Base-by-base conservation (phyloP, 2,797 vertebrate genomes). In the Hapalemur alaotrensis region DNA sequence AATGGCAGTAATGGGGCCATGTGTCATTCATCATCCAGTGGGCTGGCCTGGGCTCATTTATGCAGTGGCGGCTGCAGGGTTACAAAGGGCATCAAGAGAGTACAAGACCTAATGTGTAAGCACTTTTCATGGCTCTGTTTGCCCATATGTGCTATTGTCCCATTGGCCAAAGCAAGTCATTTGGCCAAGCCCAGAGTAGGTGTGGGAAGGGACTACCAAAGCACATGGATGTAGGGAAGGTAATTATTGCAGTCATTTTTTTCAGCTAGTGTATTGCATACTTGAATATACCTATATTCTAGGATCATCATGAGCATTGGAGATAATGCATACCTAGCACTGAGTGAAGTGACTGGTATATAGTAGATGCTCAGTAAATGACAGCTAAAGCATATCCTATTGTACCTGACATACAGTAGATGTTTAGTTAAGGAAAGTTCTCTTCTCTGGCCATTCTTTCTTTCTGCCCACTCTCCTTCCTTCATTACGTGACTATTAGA, bases 401-500 rank as follows among this genome's bases (percentile, higher is more conserved):
- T 84, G 14, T 94, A 35, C 28, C 22, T 78, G 23, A 91, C 30
- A 59, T 78, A 59, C 4, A 75, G 22, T 69, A 81, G 17, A n/a
- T 63, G 25, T 38, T 59, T 81, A 65, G 20, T 78, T 85, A 85
- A 89, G 63, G 20, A 87, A 81, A 73, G 2, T 79, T 95, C 38
- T 91, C 65, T 86, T 67, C 17, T 91, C 23, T 76, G 78, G 57
- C n/a, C 41, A 32, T 83, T 28, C 57, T 87, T 95, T 97, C 32
- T 96, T 95, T 97, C 35, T 95, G 43, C 2, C 41, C n/a, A 48
- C 43, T 91, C 2, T 95, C 18, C n/a, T 92, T 67, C 32, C 35
- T 22, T 70, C 18, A 88, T 93, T 87, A 75, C 46, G 70, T 91
- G 83, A 43, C 23, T 93, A 79, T 46, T 91, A 79, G 63, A 95